Percentiles rank a stretch among this genome's conserved stretches.
These are phyloP conservation scores for Gallinago paraguaiae DNA, from an alignment of 2,113 vertebrate species.

Conservation along the genomic window DNA sequence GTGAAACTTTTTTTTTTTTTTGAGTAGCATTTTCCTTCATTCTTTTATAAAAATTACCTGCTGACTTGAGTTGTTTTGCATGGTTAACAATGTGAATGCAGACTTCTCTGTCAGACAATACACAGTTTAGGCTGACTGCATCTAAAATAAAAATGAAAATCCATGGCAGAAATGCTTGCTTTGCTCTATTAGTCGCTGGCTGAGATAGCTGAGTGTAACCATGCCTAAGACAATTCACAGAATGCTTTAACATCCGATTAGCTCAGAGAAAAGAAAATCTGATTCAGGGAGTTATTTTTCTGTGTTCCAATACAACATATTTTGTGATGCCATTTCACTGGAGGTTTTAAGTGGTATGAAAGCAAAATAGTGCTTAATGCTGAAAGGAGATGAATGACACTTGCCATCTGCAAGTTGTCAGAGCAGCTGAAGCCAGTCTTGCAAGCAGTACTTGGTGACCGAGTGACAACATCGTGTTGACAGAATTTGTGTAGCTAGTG, in stretches of 20 bases:
- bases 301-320: accelerated
- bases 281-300: neutral
- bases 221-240: neutral
- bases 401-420: neutral
- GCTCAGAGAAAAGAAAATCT: neutral
- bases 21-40: neutral
- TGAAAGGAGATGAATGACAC: accelerated
- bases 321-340: neutral
- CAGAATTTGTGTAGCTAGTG: neutral
- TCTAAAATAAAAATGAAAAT: neutral
- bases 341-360: neutral
- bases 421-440: neutral
- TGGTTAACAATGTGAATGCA: neutral
- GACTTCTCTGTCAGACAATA: neutral
- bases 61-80: neutral
- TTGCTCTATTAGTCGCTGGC: neutral
- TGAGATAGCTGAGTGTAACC: neutral
- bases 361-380: neutral
- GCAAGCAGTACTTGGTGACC: neutral
- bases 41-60: neutral
- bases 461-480: neutral
- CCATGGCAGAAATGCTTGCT: neutral
- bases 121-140: neutral
- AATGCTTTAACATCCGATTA: neutral
- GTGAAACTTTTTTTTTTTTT: neutral